These are phyloP conservation scores for Epicauta chinensis DNA, from an alignment of 1,140 invertebrate genomes.

Conservation along the genomic window DNA sequence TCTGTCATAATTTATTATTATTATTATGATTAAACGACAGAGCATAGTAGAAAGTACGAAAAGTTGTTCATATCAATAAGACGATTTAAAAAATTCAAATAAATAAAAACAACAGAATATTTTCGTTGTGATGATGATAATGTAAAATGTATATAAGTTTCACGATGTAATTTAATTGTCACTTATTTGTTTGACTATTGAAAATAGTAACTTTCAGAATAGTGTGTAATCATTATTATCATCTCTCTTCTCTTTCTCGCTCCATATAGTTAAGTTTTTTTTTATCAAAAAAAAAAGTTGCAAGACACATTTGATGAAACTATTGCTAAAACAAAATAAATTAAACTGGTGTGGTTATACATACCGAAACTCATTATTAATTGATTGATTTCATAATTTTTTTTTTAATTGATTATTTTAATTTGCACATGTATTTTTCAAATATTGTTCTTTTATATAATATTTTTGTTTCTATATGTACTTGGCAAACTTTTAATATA, in stretches of 20 bases:
- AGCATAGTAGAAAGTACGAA: constrained; percentile 16
- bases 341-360: constrained; percentile 37
- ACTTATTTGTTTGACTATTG: constrained; percentile 4
- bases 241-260: too few relatives aligned
- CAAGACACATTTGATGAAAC: too few relatives aligned
- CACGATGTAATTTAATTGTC: constrained; percentile 14
- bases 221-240: too few relatives aligned
- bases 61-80: constrained; percentile 26
- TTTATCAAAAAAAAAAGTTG: too few relatives aligned
- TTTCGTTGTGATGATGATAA: constrained; percentile 23
- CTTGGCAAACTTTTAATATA: constrained; percentile 38
- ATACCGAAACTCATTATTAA: constrained; percentile 30
- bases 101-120: neutral
- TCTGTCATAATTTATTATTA: too few relatives aligned
- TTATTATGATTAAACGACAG: neutral
- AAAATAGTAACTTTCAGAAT: too few relatives aligned
- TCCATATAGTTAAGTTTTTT: too few relatives aligned
- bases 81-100: neutral
- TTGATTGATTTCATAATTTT: constrained; percentile 1
- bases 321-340: too few relatives aligned
- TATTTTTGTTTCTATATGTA: constrained; percentile 40
- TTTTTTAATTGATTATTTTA: too few relatives aligned
- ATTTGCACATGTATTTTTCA: constrained; percentile 28
- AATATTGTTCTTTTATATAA: constrained; percentile 33
- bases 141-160: constrained; percentile 29